phyloP scores from a whole-genome alignment of 2,888 invertebrate genomes.

The Eurytoma californica region DNA sequence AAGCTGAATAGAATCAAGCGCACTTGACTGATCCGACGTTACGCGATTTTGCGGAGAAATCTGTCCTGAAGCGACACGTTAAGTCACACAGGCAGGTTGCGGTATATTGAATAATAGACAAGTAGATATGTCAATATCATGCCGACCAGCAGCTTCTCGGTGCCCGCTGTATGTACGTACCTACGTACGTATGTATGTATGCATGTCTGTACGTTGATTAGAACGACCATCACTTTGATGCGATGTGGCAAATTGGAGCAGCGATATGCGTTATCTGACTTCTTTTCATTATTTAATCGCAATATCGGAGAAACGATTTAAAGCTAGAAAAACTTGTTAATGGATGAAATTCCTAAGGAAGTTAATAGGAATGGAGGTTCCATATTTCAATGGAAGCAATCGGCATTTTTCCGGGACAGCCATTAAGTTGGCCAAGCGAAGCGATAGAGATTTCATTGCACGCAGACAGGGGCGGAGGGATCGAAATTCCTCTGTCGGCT shows the following conservation, averaged over 20 bases:
- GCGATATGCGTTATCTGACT: too few relatives aligned
- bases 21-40: conserved; percentile 12
- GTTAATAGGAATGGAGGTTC: conserved; percentile 12
- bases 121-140: conserved; percentile 48
- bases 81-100: conserved; percentile 39
- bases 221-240: conserved; percentile 45
- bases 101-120: conserved; percentile 49
- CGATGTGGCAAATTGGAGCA: conserved; percentile 33
- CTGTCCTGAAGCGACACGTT: conserved; percentile 34
- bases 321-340: neutral
- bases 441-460: conserved; percentile 43
- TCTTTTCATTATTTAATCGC: too few relatives aligned
- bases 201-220: conserved; percentile 39
- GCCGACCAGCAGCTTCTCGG: conserved; percentile 8
- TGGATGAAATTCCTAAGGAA: conserved; percentile 18
- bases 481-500: conserved; percentile 46
- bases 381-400: conserved; percentile 28
- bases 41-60: conserved; percentile 32
- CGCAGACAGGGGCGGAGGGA: conserved; percentile 23
- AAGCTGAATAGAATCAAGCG: conserved; percentile 15
- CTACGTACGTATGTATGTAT: too few relatives aligned
- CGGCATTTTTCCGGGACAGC: conserved; percentile 26
- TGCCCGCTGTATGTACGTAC: conserved; percentile 6
- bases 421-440: conserved; percentile 19
- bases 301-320: too few relatives aligned